Conservation (phyloP, 2,113 vertebrate species). For the Hypocryptadius cinnamomeus region DNA sequence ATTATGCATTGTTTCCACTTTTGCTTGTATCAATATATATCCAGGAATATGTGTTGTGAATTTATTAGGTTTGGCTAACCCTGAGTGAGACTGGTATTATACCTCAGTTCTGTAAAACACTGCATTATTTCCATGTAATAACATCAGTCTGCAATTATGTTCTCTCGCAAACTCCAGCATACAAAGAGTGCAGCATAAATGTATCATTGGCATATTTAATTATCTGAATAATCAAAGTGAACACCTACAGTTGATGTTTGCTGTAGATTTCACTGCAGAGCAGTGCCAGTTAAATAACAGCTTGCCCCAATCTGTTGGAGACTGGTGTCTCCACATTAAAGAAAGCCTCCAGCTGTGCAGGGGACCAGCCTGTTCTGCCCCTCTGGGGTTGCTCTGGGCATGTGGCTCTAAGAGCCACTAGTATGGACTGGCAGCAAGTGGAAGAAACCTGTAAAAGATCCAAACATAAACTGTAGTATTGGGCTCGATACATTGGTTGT, state of each 20-base stretch:
- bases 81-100: background rate
- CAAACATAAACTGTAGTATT: background rate
- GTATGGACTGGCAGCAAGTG: background rate
- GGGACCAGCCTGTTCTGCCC: background rate
- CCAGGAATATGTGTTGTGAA: background rate
- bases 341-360: background rate
- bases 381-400: background rate
- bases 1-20: background rate
- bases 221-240: background rate
- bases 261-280: background rate
- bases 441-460: background rate
- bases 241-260: background rate
- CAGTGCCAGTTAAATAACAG: background rate
- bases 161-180: background rate
- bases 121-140: background rate
- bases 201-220: background rate
- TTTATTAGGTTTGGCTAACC: background rate
- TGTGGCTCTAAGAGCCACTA: background rate
- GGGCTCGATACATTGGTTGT: background rate
- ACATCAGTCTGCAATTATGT: background rate
- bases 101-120: background rate
- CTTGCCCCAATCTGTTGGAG: background rate
- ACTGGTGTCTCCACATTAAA: background rate
- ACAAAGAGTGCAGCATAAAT: background rate
- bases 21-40: background rate